Base-by-base conservation (phyloP, 2,797 vertebrate genomes). In the Lophius americanus region DNA sequence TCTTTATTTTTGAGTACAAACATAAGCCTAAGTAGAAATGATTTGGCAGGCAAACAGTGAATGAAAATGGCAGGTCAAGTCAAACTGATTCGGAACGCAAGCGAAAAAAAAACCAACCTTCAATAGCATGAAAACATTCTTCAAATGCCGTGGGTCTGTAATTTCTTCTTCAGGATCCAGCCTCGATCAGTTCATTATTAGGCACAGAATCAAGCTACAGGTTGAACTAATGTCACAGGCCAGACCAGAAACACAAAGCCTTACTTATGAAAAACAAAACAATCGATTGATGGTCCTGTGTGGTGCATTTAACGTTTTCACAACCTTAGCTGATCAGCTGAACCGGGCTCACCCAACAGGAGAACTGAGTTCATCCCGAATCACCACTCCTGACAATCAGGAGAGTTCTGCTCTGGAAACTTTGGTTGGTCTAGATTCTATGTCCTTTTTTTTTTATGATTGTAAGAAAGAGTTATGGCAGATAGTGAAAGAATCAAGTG, bases 31-130 rank as follows among this genome's bases (percentile, higher is more conserved):
- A 64, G 70, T 75, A 76, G 75, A 87, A 92, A 89, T 79, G 4
- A 86, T 92, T 90, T 91, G 91, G 91, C 91, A 80, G 84, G 73
- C 42, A 83, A 82, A 85, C 5, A 10, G 60, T 51, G 14, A 76
- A 57, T 68, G 59, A 63, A 73, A 66, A 56, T 14, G 39, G 13
- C 33, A 44, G 37, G 56, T 9, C 12, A 49, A 53, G 47, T 57
- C 7, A 68, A 79, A 65, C 36, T 23, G 48, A 65, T 11, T 56
- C 51, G 58, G 9, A 81, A 64, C 53, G 3, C 55, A 51, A 82
- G 44, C 51, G 62, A 12, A 81, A 65, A 42, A 9, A 81, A 65
- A n/a, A n/a, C n/a, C 23, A 50, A 64, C 53, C 51, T 74, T 68
- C 67, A 68, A 80, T 54, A 73, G 35, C 63, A 48, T 50, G 6